Base-by-base conservation (phyloP, 37 sponge, comb jelly and placozoan genomes). In the Spongilla lacustris region DNA sequence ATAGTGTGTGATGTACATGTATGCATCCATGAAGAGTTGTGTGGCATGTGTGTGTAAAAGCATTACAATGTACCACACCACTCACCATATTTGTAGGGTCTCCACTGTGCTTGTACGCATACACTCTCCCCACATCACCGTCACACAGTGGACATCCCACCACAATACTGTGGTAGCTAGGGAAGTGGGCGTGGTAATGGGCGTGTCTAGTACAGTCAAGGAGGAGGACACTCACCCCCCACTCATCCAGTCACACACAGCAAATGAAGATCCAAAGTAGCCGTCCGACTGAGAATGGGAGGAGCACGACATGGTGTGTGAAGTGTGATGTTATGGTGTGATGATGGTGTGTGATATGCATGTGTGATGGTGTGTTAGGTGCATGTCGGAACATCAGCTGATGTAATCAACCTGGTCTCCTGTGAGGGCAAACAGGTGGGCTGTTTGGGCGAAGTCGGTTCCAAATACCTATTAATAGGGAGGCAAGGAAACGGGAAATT, bases 111-210 rank as follows among this genome's bases (percentile, higher is more conserved):
- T 68, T 22, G 69, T 86, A 88, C 19, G 90, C 69, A 46, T 76
- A 88, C 22, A 94, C 67, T 34, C 77, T 49, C 36, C 91, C 94
- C 33, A 86, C 85, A 46, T 94, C 91, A 69, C 75, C 0, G 26
- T 71, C 66, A 77, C 94, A 94, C 79, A 94, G 71, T 23, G 94
- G 94, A 80, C 94, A 93, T 13, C 94, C 94, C 26, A 89, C 90
- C 29, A 89, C 90, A 12, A 93, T 27, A 76, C 94, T 93, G 75
- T 93, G 75, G 17, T 69, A 87, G 31, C 87, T 90, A 78, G 3
- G 66, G 0, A 41, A 2, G 73, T 4, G 8, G 46, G 46, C 8
- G 8, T 4, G 46, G 46, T 46, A 4, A 46, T 46, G 46, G 46
- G 46, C 8, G 46, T 46, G 46, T 8, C 46, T 46, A 10, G 46